Evolutionary conservation across 2,888 invertebrate genomes (phyloP), one percentile per base, ranked within the genome.

Genomic region (Drosophila pegasa): DNA sequence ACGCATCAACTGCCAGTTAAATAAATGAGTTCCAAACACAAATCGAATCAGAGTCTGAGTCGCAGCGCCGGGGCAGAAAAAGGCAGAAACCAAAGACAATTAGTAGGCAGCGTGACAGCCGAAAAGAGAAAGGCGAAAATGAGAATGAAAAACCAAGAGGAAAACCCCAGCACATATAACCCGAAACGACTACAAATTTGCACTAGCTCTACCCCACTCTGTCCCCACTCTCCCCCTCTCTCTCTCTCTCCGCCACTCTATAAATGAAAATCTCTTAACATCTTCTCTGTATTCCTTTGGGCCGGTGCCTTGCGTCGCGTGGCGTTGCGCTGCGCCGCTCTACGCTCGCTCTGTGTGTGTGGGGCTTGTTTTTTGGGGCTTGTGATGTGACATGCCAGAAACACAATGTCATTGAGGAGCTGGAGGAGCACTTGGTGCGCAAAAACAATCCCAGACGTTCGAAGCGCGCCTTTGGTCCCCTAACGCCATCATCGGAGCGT

Each of bases 401-500:
- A 80, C 80, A 90, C 91, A 81, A 93, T 67, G 93, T 93, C 89
- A 91, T 93, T 69, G 92, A 92, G 61, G 87, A 93, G 43, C 94
- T 94, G 55, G 93, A 93, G 78, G 91, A 91, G 79, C 91, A 91
- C 81, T 88, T 92, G 85, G 91, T 91, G 74, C 91, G 90, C 68
- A 93, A 94, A 83, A 93, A 94, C 62, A 91, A 93, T 7, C 92
- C 93, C 0, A 93, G 93, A 3, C 93, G 93, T 52, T 91, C 92
- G 64, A 92, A 91, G 67, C 90, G 91, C 52, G 92, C 92, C 64
- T 94, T 94, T 72, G 94, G 94, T 0, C 94, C 95, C 2, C 90
- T 94, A 14, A 93, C 93, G 74, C 95, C 96, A 2, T 94, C 95
- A 78, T 94, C 95, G 81, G 94, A 95, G 78, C 93, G 96, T 61